These are phyloP conservation scores for Trigoniulus corallinus DNA, from an alignment of 1,140 invertebrate species.

Conservation along the genomic window DNA sequence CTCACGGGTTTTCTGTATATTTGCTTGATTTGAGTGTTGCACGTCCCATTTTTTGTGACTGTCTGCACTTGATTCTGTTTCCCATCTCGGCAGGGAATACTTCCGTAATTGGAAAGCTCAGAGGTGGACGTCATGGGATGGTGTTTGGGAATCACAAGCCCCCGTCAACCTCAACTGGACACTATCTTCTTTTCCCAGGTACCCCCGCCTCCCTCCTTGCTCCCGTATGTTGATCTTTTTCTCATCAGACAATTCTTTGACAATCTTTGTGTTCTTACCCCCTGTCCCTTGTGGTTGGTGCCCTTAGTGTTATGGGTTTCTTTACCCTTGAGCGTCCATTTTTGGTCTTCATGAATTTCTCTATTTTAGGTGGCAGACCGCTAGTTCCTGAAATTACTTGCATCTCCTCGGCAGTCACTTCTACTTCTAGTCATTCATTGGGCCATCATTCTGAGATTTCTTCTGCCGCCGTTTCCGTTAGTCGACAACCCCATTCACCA, in stretches of 20 bases:
- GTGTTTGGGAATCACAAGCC: conserved; percentile 41
- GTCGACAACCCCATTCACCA: not conserved
- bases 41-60: no score
- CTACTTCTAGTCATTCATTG: not conserved
- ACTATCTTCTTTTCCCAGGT: no score
- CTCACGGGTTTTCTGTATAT: no score
- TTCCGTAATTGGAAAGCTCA: conserved; percentile 33
- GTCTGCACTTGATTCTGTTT: no score
- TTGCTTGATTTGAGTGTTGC: no score
- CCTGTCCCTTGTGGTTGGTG: not conserved
- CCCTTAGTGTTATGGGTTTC: not conserved
- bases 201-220: no score
- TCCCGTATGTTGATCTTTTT: no score
- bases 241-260: no score
- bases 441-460: not conserved
- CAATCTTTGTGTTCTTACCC: not conserved
- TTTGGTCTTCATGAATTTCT: not conserved
- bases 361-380: not conserved
- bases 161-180: conserved; percentile 9
- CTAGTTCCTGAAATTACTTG: not conserved
- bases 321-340: not conserved
- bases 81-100: no score
- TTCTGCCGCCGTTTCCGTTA: not conserved
- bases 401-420: no score
- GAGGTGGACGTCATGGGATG: conserved; percentile 47